Percentiles rank a stretch among this genome's conserved stretches.
These are phyloP conservation scores for Vicugna pacos DNA, from an alignment of 2,113 vertebrate genomes.

Conservation along the genomic window DNA sequence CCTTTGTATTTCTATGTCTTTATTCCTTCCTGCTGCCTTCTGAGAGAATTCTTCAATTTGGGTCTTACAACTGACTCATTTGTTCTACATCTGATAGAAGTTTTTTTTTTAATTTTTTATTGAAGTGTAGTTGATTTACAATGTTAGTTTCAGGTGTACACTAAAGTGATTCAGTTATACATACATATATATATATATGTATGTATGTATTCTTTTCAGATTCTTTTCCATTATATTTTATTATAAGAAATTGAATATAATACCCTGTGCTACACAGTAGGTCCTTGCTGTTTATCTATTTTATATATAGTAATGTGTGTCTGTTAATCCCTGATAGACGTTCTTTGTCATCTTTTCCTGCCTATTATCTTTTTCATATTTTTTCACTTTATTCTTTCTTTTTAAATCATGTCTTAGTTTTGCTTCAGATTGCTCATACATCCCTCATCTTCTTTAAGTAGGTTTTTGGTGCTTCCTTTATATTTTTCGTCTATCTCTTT, in stretches of 20 bases:
- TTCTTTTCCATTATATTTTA: too few relatives aligned
- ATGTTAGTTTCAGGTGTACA: too few relatives aligned
- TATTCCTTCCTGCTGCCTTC: neutral
- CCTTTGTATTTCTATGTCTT: neutral
- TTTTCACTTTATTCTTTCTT: neutral
- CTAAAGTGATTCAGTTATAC: too few relatives aligned
- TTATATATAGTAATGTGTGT: too few relatives aligned
- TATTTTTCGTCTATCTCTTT: neutral
- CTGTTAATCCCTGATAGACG: neutral
- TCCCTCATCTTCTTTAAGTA: neutral
- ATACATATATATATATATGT: too few relatives aligned
- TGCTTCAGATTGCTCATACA: neutral
- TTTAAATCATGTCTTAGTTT: neutral
- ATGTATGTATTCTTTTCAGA: too few relatives aligned
- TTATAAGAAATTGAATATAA: too few relatives aligned
- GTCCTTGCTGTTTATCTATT: too few relatives aligned
- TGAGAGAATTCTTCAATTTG: slow-evolving; percentile 17
- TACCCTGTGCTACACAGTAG: too few relatives aligned
- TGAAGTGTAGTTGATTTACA: too few relatives aligned
- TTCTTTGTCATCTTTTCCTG: neutral
- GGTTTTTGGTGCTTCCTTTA: neutral
- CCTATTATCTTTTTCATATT: neutral
- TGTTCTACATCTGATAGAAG: neutral
- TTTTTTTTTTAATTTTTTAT: neutral
- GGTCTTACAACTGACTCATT: neutral